phyloP scores from a whole-genome alignment of 2,797 vertebrate genomes.

The Sebastes minor region DNA sequence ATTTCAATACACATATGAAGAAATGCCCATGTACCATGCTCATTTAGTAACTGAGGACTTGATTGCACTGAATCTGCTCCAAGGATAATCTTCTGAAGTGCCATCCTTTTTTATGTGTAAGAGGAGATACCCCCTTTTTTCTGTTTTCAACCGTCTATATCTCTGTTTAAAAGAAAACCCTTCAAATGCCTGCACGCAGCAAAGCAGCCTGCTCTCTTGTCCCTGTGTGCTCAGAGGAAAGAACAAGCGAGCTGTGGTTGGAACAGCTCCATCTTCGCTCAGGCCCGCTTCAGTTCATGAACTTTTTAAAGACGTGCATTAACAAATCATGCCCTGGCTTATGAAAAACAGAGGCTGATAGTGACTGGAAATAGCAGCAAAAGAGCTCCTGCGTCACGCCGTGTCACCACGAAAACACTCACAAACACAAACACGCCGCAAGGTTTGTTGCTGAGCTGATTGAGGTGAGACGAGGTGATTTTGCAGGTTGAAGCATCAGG shows the following conservation, averaged over 20 bases:
- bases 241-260: slow-evolving; percentile 47
- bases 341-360: slow-evolving; percentile 43
- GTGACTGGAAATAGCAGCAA: slow-evolving; percentile 52
- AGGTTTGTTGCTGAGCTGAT: neutral
- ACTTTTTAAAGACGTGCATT: slow-evolving; percentile 52
- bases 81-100: neutral
- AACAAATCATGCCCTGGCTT: slow-evolving; percentile 39
- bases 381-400: slow-evolving; percentile 29
- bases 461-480: slow-evolving; percentile 21
- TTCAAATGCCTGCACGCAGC: neutral
- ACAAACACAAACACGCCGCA: neutral
- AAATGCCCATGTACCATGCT: neutral
- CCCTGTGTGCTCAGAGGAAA: slow-evolving; percentile 32
- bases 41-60: neutral
- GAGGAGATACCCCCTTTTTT: neutral
- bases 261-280: slow-evolving; percentile 45
- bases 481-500: neutral
- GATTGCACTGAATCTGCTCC: neutral
- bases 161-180: slow-evolving; percentile 10
- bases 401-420: slow-evolving; percentile 23
- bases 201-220: slow-evolving; percentile 15
- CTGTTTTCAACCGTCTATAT: neutral
- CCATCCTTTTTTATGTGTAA: neutral
- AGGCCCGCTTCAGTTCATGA: slow-evolving; percentile 37
- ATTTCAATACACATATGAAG: neutral